Evolutionary conservation across 2,888 invertebrate species (phyloP), one percentile per base, ranked within the genome.

Genomic region (Scotopteryx bipunctaria): DNA sequence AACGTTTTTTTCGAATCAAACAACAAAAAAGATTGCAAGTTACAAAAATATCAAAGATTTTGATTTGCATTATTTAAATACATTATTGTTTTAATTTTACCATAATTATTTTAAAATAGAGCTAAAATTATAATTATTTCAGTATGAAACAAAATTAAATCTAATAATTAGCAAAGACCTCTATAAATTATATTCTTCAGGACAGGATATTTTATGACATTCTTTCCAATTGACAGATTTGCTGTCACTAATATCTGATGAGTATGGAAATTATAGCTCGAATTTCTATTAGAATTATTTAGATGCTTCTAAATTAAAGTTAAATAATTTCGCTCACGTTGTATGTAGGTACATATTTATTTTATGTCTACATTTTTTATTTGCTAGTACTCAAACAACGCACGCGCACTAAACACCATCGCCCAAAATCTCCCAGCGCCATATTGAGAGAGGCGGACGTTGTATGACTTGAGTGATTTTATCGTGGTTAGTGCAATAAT

Each of bases 381-480:
- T 81, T 78, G 75, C 77, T 81, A 75, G 76, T 78, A 83, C 76
- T 83, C 79, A 74, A 78, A 83, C 85, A 87, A 89, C 90, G 90
- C 90, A 90, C 88, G 89, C 90, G 90, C 89, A 90, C 85, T 84
- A 32, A 46, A 89, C 83, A 79, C 80, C 86, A 80, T 87, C 86
- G 85, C 87, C 88, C 86, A 90, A 91, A 91, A 91, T 91, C 91
- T 88, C 91, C 88, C 86, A 92, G 92, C 93, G 94, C 94, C 94
- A 94, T 94, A 93, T 94, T 94, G 93, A 92, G 92, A 93, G 93
- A 93, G 93, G 93, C 93, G 93, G 93, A 93, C 92, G 93, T 93
- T 91, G 91, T 92, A 90, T 91, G 89, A 89, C 88, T 90, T 85
- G 89, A 90, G 86, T 89, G 85, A 88, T 84, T n/a, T 84, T 89